These are phyloP conservation scores for Patella caerulea DNA, from an alignment of 2,888 invertebrate species.

Conservation along the genomic window DNA sequence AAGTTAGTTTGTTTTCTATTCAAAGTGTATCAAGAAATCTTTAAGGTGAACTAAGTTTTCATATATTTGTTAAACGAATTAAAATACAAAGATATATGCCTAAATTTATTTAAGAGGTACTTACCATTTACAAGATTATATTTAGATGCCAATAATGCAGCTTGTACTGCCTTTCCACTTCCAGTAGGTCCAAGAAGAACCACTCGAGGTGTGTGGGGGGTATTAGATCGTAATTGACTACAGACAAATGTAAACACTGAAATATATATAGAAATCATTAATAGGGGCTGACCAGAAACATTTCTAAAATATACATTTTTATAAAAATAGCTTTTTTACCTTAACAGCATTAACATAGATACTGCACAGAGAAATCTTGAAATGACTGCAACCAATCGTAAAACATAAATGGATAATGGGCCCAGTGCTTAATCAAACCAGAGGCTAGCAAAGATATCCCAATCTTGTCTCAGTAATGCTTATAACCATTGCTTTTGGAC, in stretches of 20 bases:
- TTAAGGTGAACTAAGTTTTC: neutral
- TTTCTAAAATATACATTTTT: too few species aligned
- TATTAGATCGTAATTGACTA: constrained; percentile 61
- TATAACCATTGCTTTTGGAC: too few species aligned
- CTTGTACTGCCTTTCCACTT: constrained; percentile 69
- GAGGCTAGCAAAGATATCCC: too few species aligned
- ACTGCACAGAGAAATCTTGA: neutral
- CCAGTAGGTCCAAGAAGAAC: constrained; percentile 70
- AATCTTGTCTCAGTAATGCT: too few species aligned
- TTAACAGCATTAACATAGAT: neutral
- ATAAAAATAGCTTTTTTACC: too few species aligned
- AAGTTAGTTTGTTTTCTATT: too few species aligned
- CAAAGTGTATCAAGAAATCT: neutral
- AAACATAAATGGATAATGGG: too few species aligned
- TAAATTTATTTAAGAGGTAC: constrained; percentile 14
- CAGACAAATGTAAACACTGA: constrained; percentile 60
- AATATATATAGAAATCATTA: neutral
- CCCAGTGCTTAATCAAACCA: too few species aligned
- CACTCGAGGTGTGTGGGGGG: constrained; percentile 70
- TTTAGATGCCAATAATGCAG: constrained; percentile 69
- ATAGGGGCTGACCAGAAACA: too few species aligned
- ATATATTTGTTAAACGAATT: constrained; percentile 4
- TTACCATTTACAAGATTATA: constrained; percentile 71
- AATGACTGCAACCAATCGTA: neutral
- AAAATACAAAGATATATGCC: neutral